A percentile compares a stretch with the other conserved stretches of the same genome.
phyloP scores from a whole-genome alignment of 2,888 invertebrate genomes.

The Rhimphoctona megacephalus region DNA sequence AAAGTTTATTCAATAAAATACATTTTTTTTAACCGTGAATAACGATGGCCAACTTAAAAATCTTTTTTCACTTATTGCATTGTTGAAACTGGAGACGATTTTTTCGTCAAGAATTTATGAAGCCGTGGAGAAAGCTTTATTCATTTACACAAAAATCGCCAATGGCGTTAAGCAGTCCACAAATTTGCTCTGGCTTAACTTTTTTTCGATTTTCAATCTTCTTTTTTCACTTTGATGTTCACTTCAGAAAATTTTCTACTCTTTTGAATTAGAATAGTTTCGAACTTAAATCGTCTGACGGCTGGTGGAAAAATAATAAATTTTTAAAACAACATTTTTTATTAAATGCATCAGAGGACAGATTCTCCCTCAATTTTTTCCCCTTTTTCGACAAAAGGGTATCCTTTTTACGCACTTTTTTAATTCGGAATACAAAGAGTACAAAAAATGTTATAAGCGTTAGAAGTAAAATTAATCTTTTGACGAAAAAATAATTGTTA shows the following conservation, averaged over 20 bases:
- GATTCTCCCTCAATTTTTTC: background rate
- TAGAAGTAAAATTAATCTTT: background rate
- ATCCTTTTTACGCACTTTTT: background rate
- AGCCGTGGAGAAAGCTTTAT: background rate
- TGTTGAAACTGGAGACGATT: background rate
- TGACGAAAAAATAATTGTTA: background rate
- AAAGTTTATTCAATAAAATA: background rate
- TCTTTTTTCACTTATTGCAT: too few species aligned
- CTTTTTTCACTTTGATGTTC: background rate
- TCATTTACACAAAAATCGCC: background rate
- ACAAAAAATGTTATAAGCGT: background rate
- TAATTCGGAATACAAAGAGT: too few species aligned
- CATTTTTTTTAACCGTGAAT: too few species aligned
- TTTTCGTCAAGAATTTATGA: background rate
- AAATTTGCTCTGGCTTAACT: background rate
- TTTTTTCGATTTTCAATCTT: background rate
- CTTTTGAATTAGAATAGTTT: background rate
- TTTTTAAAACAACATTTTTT: background rate
- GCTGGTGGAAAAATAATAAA: background rate
- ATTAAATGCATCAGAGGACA: background rate
- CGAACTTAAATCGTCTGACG: background rate
- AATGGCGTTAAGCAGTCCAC: background rate
- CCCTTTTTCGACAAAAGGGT: background rate
- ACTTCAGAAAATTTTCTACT: background rate
- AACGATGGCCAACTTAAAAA: too few species aligned